These are phyloP conservation scores for Saxidomus purpurata DNA, from an alignment of 1,140 invertebrate genomes.

Conservation along the genomic window DNA sequence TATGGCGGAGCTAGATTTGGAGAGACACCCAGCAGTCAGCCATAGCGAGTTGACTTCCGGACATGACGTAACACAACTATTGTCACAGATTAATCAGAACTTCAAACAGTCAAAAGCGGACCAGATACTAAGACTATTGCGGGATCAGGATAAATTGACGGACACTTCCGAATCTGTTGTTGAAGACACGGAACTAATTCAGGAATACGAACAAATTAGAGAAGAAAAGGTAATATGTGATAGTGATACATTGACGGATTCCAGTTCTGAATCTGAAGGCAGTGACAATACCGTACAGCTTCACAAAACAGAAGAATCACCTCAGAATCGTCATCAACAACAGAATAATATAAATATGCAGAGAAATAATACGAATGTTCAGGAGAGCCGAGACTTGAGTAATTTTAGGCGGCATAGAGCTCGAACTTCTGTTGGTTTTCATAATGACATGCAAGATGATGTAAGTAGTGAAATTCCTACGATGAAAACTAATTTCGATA, in stretches of 20 bases:
- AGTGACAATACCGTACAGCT: neutral
- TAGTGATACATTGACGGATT: constrained; percentile 67
- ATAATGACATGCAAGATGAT: constrained; percentile 61
- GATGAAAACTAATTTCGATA: constrained; percentile 45
- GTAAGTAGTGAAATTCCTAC: constrained; percentile 10
- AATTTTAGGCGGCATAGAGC: constrained; percentile 47
- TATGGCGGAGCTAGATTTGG: constrained; percentile 51
- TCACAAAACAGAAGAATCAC: neutral
- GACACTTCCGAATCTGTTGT: constrained; percentile 37
- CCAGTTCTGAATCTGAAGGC: constrained; percentile 41
- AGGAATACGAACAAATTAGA: constrained; percentile 51
- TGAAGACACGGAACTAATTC: constrained; percentile 40
- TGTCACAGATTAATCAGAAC: constrained; percentile 65
- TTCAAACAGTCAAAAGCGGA: constrained; percentile 70
- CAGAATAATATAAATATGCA: neutral
- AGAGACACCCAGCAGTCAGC: constrained; percentile 37
- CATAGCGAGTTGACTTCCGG: constrained; percentile 52
- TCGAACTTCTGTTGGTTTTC: constrained; percentile 72
- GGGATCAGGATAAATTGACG: constrained; percentile 67
- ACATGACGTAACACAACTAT: constrained; percentile 49
- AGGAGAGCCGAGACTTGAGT: neutral
- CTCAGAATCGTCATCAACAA: neutral
- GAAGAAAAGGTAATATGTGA: constrained; percentile 49
- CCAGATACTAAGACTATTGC: constrained; percentile 69
- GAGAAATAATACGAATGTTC: neutral